These are phyloP conservation scores for Callipepla californica DNA, from an alignment of 2,113 vertebrate species.

Conservation along the genomic window DNA sequence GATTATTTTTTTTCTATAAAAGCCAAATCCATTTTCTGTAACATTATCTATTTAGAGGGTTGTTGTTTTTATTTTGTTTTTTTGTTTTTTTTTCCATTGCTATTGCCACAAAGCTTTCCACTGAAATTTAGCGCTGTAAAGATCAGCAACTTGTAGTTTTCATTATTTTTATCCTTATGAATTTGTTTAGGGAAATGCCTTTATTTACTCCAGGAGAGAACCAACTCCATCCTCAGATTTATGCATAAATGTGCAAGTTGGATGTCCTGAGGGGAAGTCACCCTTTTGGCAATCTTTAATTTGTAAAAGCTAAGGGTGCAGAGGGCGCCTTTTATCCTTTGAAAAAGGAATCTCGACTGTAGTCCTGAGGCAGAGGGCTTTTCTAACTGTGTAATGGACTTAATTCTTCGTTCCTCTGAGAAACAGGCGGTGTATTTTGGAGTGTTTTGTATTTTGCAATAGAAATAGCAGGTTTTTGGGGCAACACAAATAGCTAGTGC, in stretches of 20 bases:
- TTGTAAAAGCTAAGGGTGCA: background rate
- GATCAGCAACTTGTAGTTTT: background rate
- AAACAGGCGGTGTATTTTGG: background rate
- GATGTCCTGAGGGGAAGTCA: background rate
- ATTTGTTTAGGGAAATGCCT: background rate
- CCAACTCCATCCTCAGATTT: background rate
- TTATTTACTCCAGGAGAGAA: background rate
- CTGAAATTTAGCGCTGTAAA: background rate
- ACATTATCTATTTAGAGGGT: background rate
- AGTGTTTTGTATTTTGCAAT: background rate
- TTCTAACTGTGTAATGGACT: fast-evolving
- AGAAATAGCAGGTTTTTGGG: background rate
- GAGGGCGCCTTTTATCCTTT: background rate
- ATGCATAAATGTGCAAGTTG: fast-evolving
- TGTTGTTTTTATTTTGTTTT: no score
- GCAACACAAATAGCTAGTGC: background rate
- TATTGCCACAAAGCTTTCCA: background rate
- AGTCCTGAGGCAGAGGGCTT: background rate
- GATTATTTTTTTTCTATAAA: slow-evolving; percentile 13
- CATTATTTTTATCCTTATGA: background rate
- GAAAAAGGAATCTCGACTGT: background rate
- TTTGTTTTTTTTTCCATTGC: background rate
- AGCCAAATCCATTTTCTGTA: slow-evolving; percentile 8
- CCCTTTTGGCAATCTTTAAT: background rate
- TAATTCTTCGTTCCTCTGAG: background rate